A percentile compares a stretch with the other conserved stretches of the same genome.
Conservation (phyloP, 2,113 vertebrate species). For the Heterotis niloticus region DNA sequence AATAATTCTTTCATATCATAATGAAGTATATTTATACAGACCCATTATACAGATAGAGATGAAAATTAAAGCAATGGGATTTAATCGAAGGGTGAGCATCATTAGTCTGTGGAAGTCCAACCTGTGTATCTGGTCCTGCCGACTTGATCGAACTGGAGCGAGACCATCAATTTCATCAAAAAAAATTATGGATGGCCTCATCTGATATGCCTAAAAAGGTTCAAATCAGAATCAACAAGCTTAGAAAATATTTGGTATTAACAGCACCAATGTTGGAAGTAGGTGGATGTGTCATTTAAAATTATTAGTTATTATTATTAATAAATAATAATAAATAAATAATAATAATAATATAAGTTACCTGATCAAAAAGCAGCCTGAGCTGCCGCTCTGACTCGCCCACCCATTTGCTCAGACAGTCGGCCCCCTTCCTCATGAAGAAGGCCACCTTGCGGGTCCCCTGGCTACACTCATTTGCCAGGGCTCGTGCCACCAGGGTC, state of each 20-base stretch:
- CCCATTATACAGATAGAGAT: background rate
- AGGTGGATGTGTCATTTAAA: too few relatives aligned
- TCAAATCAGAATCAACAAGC: too few relatives aligned
- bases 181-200: slow-evolving; percentile 98
- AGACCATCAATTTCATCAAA: slow-evolving; percentile 99
- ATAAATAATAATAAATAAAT: too few relatives aligned
- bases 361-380: slow-evolving; percentile 97
- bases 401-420: slow-evolving; percentile 99
- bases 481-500: slow-evolving; percentile 93
- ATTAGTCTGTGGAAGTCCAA: slow-evolving; percentile 38
- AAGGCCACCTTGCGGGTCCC: slow-evolving; percentile 96
- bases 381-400: slow-evolving; percentile 97
- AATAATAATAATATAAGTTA: slow-evolving; percentile 50
- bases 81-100: too few relatives aligned
- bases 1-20: background rate
- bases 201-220: slow-evolving; percentile 83
- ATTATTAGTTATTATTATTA: too few relatives aligned
- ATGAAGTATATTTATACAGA: background rate
- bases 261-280: too few relatives aligned
- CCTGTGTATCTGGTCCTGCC: slow-evolving; percentile 99
- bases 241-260: too few relatives aligned
- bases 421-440: slow-evolving; percentile 98
- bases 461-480: slow-evolving; percentile 98
- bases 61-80: slow-evolving; percentile 27
- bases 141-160: slow-evolving; percentile 95